Evolutionary conservation across 2,888 invertebrate species (phyloP).

Genomic region (Poecilus cupreus): DNA sequence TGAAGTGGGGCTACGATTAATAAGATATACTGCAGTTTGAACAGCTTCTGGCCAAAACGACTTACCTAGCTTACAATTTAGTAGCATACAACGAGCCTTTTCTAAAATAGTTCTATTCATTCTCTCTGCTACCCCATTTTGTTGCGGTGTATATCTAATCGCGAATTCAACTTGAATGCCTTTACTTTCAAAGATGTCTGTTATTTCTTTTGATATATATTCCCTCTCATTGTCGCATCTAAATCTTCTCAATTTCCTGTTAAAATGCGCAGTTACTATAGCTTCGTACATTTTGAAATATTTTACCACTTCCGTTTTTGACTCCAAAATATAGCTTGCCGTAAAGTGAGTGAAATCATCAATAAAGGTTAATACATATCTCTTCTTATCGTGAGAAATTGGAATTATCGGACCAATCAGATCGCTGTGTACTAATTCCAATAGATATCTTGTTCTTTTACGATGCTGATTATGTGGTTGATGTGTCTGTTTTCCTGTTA

Average conservation of each 20-base stretch:
- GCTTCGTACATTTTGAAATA: slow-evolving; percentile 64
- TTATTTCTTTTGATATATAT: slow-evolving; percentile 66
- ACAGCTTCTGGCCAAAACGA: no score
- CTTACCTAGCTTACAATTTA: slow-evolving; percentile 60
- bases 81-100: slow-evolving; percentile 62
- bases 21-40: no score
- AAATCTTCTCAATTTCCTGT: slow-evolving; percentile 62
- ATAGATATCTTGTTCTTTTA: slow-evolving; percentile 60
- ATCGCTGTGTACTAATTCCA: slow-evolving; percentile 64
- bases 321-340: slow-evolving; percentile 59
- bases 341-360: slow-evolving; percentile 65
- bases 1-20: no score
- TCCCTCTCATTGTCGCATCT: slow-evolving; percentile 66
- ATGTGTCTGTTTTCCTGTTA: slow-evolving; percentile 63
- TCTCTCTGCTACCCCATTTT: slow-evolving; percentile 65
- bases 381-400: slow-evolving; percentile 61
- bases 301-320: slow-evolving; percentile 63
- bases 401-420: slow-evolving; percentile 63
- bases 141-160: slow-evolving; percentile 65
- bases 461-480: slow-evolving; percentile 59
- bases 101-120: slow-evolving; percentile 64
- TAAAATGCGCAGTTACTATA: slow-evolving; percentile 64
- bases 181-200: slow-evolving; percentile 61
- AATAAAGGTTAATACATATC: slow-evolving; percentile 60
- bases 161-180: slow-evolving; percentile 65